phyloP scores from a whole-genome alignment of 1,140 invertebrate species.

The Marisa cornuarietis region DNA sequence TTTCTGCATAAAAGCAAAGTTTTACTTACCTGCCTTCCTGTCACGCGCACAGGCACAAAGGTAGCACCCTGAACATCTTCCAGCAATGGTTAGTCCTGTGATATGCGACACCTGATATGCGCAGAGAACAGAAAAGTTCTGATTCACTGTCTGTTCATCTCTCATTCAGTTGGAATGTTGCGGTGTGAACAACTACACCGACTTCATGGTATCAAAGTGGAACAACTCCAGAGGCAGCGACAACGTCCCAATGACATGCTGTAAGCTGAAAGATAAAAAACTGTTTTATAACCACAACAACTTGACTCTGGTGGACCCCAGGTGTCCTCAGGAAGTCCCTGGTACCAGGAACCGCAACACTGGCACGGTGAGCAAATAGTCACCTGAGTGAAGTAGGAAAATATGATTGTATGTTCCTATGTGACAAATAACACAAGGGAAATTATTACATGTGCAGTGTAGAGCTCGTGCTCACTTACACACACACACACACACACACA shows the following conservation, averaged over 20 bases:
- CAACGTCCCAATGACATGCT: not conserved
- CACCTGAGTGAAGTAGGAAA: not conserved
- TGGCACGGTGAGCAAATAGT: not conserved
- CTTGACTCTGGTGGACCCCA: not conserved
- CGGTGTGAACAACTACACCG: conserved; percentile 26
- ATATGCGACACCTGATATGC: too few species aligned
- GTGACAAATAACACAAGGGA: too few species aligned
- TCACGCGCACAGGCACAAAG: too few species aligned
- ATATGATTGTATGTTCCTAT: not conserved
- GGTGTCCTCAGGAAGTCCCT: not conserved
- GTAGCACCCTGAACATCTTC: too few species aligned
- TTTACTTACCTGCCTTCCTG: too few species aligned
- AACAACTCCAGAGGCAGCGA: not conserved
- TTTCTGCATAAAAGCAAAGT: too few species aligned
- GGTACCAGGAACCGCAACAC: not conserved
- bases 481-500: conserved; percentile 3
- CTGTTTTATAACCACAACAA: conserved; percentile 1
- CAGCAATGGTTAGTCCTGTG: too few species aligned
- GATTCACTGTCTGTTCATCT: not conserved
- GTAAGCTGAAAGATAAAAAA: not conserved
- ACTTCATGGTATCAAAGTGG: not conserved
- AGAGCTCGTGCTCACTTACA: not conserved
- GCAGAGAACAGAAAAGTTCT: too few species aligned
- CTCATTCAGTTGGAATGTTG: conserved; percentile 35
- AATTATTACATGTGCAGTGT: too few species aligned